phyloP scores from a whole-genome alignment of 2,888 invertebrate species.

The Drosophila cracens region DNA sequence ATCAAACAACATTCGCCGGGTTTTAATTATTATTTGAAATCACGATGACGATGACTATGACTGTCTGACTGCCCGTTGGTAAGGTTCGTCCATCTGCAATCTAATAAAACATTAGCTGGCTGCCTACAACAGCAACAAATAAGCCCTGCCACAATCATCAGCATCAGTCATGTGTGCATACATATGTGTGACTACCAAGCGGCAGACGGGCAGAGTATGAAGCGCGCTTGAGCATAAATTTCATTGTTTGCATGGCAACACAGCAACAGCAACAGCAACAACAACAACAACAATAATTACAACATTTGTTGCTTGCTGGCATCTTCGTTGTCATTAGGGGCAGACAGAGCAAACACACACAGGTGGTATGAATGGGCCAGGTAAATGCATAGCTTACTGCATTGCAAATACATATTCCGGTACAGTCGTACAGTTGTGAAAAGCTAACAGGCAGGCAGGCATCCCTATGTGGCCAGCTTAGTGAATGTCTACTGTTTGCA shows the following conservation, averaged over 20 bases:
- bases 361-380: slow-evolving; percentile 41
- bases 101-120: slow-evolving; percentile 67
- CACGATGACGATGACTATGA: slow-evolving; percentile 38
- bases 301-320: slow-evolving; percentile 24
- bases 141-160: slow-evolving; percentile 19
- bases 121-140: slow-evolving; percentile 34
- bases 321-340: slow-evolving; percentile 28
- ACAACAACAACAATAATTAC: background rate
- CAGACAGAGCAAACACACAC: slow-evolving; percentile 23
- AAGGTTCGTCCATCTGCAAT: slow-evolving; percentile 35
- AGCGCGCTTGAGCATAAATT: slow-evolving; percentile 53
- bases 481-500: slow-evolving; percentile 16
- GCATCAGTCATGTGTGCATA: slow-evolving; percentile 27
- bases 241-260: slow-evolving; percentile 49
- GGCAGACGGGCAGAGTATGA: slow-evolving; percentile 18
- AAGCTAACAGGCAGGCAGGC: background rate
- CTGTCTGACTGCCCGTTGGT: slow-evolving; percentile 1
- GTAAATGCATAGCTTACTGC: slow-evolving; percentile 31
- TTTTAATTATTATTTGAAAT: slow-evolving; percentile 73
- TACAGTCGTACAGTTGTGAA: slow-evolving; percentile 16
- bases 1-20: slow-evolving; percentile 68
- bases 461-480: slow-evolving; percentile 13
- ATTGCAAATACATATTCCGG: slow-evolving; percentile 25
- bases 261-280: background rate
- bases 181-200: background rate